A percentile compares a stretch with the other conserved stretches of the same genome.
phyloP scores from a whole-genome alignment of 2,888 invertebrate genomes.

The Bellardia bayeri region DNA sequence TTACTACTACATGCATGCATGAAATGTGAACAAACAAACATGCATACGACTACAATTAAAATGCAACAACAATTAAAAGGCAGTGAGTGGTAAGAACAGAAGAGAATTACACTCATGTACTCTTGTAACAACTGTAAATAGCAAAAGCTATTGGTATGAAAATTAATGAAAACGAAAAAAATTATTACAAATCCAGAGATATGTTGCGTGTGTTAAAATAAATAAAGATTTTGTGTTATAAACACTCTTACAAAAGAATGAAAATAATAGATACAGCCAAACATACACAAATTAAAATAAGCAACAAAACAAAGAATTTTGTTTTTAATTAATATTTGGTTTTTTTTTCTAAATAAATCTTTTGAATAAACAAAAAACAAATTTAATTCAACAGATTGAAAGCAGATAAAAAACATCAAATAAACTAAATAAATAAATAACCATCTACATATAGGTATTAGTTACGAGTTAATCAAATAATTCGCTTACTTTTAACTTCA shows the following conservation, averaged over 20 bases:
- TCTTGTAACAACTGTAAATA: not conserved
- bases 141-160: not conserved
- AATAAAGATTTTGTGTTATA: not conserved
- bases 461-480: too few relatives aligned
- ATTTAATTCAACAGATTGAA: too few relatives aligned
- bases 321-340: slow-evolving; percentile 1
- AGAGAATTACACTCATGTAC: not conserved
- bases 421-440: too few relatives aligned
- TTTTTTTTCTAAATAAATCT: not conserved
- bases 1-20: not conserved
- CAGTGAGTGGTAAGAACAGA: not conserved
- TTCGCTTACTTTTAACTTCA: too few relatives aligned
- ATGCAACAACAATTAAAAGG: not conserved
- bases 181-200: not conserved
- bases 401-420: too few relatives aligned
- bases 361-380: not conserved
- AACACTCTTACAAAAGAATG: not conserved
- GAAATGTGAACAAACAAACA: not conserved
- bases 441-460: too few relatives aligned
- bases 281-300: not conserved
- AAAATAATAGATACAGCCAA: not conserved
- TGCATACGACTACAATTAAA: not conserved
- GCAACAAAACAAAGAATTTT: not conserved
- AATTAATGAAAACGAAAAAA: not conserved
- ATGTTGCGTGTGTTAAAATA: not conserved